Percentiles rank a stretch among this genome's conserved stretches.
phyloP scores from a whole-genome alignment of 2,113 vertebrate genomes.

The Oncorhynchus masou region DNA sequence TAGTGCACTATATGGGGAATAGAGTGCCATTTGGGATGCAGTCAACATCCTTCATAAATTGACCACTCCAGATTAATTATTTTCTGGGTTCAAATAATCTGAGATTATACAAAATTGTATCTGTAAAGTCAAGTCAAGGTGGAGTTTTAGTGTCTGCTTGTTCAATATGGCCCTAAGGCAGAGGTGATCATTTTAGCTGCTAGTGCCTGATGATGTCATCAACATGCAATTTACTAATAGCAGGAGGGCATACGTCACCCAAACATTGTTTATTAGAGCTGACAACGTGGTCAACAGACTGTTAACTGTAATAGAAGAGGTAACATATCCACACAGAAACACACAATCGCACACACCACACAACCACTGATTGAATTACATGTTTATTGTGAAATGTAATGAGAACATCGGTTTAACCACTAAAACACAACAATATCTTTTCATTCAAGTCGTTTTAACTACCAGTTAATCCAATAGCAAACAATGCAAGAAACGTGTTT shows the following conservation, averaged over 20 bases:
- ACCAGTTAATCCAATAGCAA: no score
- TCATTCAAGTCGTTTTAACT: no score
- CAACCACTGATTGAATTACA: background rate
- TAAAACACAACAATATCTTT: no score
- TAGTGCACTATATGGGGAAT: no score
- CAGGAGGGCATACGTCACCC: conserved; percentile 36
- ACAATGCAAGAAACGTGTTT: no score
- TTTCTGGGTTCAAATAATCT: background rate
- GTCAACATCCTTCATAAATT: background rate
- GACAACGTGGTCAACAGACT: conserved; percentile 25
- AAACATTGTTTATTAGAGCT: conserved; percentile 26
- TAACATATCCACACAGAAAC: background rate
- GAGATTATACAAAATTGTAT: background rate
- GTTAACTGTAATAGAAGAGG: conserved; percentile 2
- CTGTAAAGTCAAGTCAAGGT: background rate
- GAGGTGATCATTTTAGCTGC: conserved; percentile 34
- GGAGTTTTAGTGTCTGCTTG: background rate
- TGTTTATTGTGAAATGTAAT: no score
- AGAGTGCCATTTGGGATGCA: background rate
- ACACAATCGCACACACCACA: background rate
- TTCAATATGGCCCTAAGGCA: conserved; percentile 14
- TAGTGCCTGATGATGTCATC: conserved; percentile 49
- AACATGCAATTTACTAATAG: conserved; percentile 52
- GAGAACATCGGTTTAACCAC: no score
- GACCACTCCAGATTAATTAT: background rate